These are phyloP conservation scores for Palloptera scutellata DNA, from an alignment of 2,888 invertebrate species.

Conservation along the genomic window DNA sequence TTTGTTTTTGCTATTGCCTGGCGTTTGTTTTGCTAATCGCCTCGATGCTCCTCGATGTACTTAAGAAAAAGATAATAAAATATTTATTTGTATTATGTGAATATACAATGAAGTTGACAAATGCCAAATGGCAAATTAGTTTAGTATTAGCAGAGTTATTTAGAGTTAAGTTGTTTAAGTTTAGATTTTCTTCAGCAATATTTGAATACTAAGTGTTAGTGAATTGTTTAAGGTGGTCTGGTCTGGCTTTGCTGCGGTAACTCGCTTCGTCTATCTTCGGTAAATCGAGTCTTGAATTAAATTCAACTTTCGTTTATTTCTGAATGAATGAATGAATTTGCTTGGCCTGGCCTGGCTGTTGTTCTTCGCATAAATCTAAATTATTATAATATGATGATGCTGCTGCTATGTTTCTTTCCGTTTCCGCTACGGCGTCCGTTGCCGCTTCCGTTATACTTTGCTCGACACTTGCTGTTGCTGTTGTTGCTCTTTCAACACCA, in stretches of 20 bases:
- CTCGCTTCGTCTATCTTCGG: constrained; percentile 42
- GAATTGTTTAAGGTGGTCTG: constrained; percentile 57
- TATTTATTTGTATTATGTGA: no score
- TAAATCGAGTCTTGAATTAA: constrained; percentile 42
- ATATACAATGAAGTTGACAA: no score
- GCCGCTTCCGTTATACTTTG: background rate
- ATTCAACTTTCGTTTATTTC: constrained; percentile 33
- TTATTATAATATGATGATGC: background rate
- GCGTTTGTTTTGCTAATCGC: no score
- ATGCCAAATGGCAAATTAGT: no score
- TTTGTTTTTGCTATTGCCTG: no score
- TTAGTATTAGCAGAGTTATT: no score
- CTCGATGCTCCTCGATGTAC: no score
- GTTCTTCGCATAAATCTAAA: background rate
- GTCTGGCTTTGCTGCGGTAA: constrained; percentile 55
- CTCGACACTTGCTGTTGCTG: constrained; percentile 21
- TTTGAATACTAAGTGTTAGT: background rate
- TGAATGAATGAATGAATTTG: constrained; percentile 34
- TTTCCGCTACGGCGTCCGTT: background rate
- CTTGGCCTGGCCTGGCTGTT: constrained; percentile 29
- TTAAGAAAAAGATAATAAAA: no score
- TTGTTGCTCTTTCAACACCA: constrained; percentile 36
- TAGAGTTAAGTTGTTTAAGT: no score
- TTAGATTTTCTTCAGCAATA: background rate
- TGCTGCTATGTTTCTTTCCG: background rate